Percentiles rank a stretch among this genome's conserved stretches.
These are phyloP conservation scores for Drosophila tanythrix DNA, from an alignment of 2,888 invertebrate species.

Conservation along the genomic window DNA sequence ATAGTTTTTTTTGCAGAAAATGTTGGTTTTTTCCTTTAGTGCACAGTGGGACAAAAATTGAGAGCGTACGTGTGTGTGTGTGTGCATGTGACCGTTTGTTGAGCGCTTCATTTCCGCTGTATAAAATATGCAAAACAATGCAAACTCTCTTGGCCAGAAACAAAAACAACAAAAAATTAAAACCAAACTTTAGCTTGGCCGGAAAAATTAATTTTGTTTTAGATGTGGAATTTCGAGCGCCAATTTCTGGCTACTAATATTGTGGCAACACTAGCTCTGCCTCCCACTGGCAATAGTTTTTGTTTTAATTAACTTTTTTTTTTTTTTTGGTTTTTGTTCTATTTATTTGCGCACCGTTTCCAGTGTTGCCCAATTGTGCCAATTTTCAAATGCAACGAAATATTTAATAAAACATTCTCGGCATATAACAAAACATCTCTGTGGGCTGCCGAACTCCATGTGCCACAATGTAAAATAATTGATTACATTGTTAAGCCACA, in stretches of 20 bases:
- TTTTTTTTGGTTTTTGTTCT: slow-evolving; percentile 31
- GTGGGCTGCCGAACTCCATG: neutral
- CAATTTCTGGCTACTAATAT: slow-evolving; percentile 71
- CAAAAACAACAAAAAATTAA: slow-evolving; percentile 18
- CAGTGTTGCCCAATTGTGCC: slow-evolving; percentile 41
- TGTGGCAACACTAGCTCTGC: slow-evolving; percentile 53
- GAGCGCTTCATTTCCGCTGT: slow-evolving; percentile 69
- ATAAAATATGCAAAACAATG: slow-evolving; percentile 80
- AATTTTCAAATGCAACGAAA: slow-evolving; percentile 51
- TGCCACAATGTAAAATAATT: neutral
- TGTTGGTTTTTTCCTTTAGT: neutral
- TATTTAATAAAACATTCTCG: slow-evolving; percentile 30
- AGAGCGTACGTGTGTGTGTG: slow-evolving; percentile 13
- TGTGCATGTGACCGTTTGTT: slow-evolving; percentile 29
- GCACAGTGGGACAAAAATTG: slow-evolving; percentile 13
- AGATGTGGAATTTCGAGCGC: slow-evolving; percentile 58
- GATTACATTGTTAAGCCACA: slow-evolving; percentile 1
- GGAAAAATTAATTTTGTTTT: slow-evolving; percentile 75
- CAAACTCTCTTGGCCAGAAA: slow-evolving; percentile 63
- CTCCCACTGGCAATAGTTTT: slow-evolving; percentile 43
- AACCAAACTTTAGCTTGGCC: slow-evolving; percentile 56
- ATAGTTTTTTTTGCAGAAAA: neutral
- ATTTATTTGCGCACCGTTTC: slow-evolving; percentile 35
- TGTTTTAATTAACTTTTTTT: slow-evolving; percentile 71
- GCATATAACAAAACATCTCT: neutral